Conservation (phyloP, 2,888 invertebrate species). For the Harpalus rufipes region DNA sequence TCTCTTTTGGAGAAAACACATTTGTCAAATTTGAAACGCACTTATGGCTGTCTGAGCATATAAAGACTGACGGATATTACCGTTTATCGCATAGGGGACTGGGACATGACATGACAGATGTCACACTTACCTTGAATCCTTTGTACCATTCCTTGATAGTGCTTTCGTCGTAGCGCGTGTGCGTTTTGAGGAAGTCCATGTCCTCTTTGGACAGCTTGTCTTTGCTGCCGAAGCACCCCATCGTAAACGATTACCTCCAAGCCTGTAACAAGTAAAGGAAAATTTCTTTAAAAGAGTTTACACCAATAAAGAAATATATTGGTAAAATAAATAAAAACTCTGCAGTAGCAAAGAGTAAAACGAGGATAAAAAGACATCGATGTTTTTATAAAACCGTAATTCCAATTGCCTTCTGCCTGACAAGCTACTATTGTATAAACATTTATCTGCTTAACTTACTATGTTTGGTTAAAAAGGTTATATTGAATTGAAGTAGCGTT, state of each 20-base stretch:
- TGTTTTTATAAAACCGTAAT: no score
- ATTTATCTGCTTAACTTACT: no score
- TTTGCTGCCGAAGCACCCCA: slow-evolving; percentile 97
- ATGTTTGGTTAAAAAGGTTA: no score
- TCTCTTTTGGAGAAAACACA: no score
- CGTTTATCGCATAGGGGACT: not conserved
- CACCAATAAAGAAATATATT: not conserved
- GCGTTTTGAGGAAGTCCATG: slow-evolving; percentile 98
- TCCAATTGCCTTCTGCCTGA: no score
- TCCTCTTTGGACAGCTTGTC: slow-evolving; percentile 98
- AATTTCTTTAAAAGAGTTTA: not conserved
- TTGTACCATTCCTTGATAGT: slow-evolving; percentile 99
- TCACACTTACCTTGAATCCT: slow-evolving; percentile 95
- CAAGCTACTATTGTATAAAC: no score
- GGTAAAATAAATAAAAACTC: no score
- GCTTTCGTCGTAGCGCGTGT: slow-evolving; percentile 98
- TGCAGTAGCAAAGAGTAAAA: no score
- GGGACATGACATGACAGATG: not conserved
- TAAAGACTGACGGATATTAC: not conserved
- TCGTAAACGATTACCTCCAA: slow-evolving; percentile 76
- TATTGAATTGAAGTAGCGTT: no score
- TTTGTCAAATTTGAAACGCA: no score
- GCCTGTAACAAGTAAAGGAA: slow-evolving; percentile 74
- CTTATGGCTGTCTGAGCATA: no score
- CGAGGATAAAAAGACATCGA: no score